These are phyloP conservation scores for Zaprionus inermis DNA, from an alignment of 1,140 invertebrate species.

Conservation along the genomic window DNA sequence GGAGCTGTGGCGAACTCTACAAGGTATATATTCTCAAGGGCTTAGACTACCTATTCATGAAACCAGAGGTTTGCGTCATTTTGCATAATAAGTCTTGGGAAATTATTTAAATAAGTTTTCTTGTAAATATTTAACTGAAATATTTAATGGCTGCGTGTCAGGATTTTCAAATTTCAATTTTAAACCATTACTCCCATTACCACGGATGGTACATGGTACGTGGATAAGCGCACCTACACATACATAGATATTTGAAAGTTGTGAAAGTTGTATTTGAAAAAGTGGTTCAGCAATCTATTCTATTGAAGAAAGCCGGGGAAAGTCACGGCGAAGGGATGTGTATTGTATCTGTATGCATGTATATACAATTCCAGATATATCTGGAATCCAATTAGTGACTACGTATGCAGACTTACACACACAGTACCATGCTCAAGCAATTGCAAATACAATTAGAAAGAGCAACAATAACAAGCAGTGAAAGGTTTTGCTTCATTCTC, in stretches of 20 bases:
- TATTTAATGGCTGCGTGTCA: too few relatives aligned
- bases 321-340: slow-evolving; percentile 55
- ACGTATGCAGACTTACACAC: slow-evolving; percentile 29
- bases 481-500: slow-evolving; percentile 44
- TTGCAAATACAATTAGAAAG: slow-evolving; percentile 49
- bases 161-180: too few relatives aligned
- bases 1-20: background rate
- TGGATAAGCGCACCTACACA: too few relatives aligned
- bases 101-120: too few relatives aligned
- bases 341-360: slow-evolving; percentile 27
- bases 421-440: slow-evolving; percentile 16
- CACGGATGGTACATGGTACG: too few relatives aligned
- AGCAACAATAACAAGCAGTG: slow-evolving; percentile 42
- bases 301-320: slow-evolving; percentile 14
- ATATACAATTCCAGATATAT: slow-evolving; percentile 20
- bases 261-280: background rate
- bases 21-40: background rate
- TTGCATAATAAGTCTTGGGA: too few relatives aligned
- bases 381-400: slow-evolving; percentile 69
- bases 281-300: background rate
- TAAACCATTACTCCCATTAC: too few relatives aligned
- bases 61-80: too few relatives aligned
- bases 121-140: too few relatives aligned
- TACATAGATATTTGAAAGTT: too few relatives aligned
- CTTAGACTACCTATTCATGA: background rate